Percentiles rank a stretch among this genome's conserved stretches.
These are phyloP conservation scores for Illadopsis cleaveri DNA, from an alignment of 2,113 vertebrate species.

Conservation along the genomic window DNA sequence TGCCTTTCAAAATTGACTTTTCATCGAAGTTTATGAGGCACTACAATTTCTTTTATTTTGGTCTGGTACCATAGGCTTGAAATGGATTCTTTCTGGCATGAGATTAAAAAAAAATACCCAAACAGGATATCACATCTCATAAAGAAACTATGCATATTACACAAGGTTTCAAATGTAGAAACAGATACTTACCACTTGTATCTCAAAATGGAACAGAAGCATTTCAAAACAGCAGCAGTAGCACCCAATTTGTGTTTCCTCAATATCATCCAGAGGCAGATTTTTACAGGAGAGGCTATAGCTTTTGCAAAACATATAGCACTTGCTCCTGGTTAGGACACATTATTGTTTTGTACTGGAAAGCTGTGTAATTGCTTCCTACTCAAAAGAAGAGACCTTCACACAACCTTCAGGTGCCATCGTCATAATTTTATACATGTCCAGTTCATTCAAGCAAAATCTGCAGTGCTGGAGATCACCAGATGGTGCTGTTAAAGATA, in stretches of 20 bases:
- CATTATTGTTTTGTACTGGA: neutral
- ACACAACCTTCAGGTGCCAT: neutral
- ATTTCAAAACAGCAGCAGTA: constrained; percentile 70
- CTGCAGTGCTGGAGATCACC: neutral
- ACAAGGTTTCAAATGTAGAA: constrained; percentile 61
- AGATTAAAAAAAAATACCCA: neutral
- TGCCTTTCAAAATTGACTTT: neutral
- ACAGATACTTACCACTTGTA: constrained; percentile 44
- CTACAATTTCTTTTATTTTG: neutral
- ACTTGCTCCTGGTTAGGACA: neutral
- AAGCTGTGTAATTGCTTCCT: neutral
- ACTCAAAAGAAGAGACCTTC: neutral
- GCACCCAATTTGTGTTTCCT: neutral
- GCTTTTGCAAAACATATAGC: neutral
- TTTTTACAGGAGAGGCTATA: neutral
- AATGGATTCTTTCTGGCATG: constrained; percentile 31
- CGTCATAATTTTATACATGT: neutral
- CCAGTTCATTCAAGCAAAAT: neutral
- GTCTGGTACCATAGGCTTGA: neutral
- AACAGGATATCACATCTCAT: constrained; percentile 48
- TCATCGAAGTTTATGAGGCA: neutral
- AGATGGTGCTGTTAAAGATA: constrained; percentile 48
- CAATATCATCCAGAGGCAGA: neutral
- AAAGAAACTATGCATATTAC: constrained; percentile 61
- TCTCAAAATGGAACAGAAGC: constrained; percentile 68